phyloP scores from a whole-genome alignment of 2,113 vertebrate species.

The Polyodon spathula region DNA sequence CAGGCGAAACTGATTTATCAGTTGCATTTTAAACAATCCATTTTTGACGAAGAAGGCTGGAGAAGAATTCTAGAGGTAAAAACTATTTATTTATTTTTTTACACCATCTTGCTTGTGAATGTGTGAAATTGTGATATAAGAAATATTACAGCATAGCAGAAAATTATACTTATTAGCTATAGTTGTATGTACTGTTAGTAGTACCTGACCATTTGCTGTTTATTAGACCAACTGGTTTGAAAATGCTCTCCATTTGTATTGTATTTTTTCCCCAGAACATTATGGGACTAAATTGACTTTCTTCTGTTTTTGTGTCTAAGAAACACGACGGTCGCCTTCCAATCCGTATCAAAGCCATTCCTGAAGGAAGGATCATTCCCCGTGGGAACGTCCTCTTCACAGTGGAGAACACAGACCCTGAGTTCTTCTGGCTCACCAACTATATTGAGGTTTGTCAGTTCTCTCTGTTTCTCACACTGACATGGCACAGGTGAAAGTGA shows the following conservation, averaged over 20 bases:
- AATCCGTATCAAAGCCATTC: conserved; percentile 59
- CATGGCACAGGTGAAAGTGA: too few relatives aligned
- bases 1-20: conserved; percentile 60
- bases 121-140: too few relatives aligned
- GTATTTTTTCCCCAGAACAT: too few relatives aligned
- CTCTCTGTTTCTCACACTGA: neutral
- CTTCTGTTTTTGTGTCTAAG: conserved; percentile 28
- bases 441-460: conserved; percentile 51
- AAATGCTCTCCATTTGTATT: too few relatives aligned
- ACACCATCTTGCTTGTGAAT: neutral
- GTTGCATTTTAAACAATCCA: conserved; percentile 54
- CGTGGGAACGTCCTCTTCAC: conserved; percentile 63
- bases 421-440: conserved; percentile 61
- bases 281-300: neutral
- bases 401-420: conserved; percentile 60
- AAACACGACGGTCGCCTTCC: conserved; percentile 58
- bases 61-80: conserved; percentile 54
- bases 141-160: too few relatives aligned
- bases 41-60: conserved; percentile 62
- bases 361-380: conserved; percentile 54
- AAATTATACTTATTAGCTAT: too few relatives aligned
- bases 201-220: too few relatives aligned
- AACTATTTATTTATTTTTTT: neutral
- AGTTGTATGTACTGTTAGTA: too few relatives aligned
- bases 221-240: too few relatives aligned